Conservation (phyloP, 2,888 invertebrate species). For the Drosophila testacea region DNA sequence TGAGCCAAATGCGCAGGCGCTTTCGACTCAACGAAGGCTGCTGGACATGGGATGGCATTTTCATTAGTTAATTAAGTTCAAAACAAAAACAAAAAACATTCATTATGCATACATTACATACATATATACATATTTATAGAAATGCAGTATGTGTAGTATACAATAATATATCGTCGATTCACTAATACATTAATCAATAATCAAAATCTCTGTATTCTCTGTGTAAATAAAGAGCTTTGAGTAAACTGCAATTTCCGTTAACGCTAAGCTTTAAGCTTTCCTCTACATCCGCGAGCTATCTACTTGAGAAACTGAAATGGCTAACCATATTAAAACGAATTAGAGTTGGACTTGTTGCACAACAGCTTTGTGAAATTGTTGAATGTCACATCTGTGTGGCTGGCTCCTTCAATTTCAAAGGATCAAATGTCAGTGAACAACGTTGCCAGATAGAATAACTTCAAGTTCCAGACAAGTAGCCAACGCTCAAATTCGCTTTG, state of each 20-base stretch:
- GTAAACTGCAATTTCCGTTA: neutral
- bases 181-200: constrained; percentile 15
- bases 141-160: constrained; percentile 15
- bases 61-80: constrained; percentile 23
- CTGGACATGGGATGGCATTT: constrained; percentile 11
- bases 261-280: neutral
- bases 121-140: constrained; percentile 12
- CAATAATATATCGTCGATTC: constrained; percentile 19
- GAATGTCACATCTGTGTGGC: constrained; percentile 17
- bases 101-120: constrained; percentile 21
- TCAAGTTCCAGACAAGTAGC: constrained; percentile 18
- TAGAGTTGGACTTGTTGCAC: neutral
- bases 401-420: constrained; percentile 35
- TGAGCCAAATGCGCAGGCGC: constrained; percentile 63
- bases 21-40: constrained; percentile 41
- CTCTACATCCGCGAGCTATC: neutral
- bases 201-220: neutral
- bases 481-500: constrained; percentile 50
- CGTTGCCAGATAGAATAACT: constrained; percentile 34
- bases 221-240: neutral
- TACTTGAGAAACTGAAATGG: neutral
- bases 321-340: too few relatives aligned
- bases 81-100: constrained; percentile 43
- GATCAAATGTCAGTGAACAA: constrained; percentile 54
- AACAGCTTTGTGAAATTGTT: neutral